Base-by-base conservation (phyloP, 2,113 vertebrate genomes). In the Erpornis zantholeuca region DNA sequence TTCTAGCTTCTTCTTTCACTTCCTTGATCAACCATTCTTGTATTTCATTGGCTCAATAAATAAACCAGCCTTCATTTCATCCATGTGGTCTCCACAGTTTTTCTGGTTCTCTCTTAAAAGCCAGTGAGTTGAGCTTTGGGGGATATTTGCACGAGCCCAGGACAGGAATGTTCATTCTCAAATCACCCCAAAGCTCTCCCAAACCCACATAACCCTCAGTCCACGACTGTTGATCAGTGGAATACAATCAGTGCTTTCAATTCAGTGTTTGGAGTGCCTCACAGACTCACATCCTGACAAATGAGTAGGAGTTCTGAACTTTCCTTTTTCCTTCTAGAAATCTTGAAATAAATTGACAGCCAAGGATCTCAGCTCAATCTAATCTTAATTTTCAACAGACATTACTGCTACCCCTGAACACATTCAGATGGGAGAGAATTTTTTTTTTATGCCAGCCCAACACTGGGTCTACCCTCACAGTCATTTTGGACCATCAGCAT, bases 121-220 rank as follows among this genome's bases (percentile, higher is more conserved):
- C 1, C 11, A 72, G 0, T 2, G 4, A 36, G 12, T 64, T 44
- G 45, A 68, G 2, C 4, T 86, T 45, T 80, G 18, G 5, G 5
- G 12, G 27, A 28, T 61, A 33, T 33, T 76, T 61, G 1, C 21
- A 66, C 19, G 3, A 75, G 9, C 10, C 75, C 54, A 86, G 14
- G 54, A 50, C 8, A 77, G 18, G 1, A 4, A 1, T 12, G 7
- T 11, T 76, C 11, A 8, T 63, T 31, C 44, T 84, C 35, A 75
- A 22, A 15, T 16, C 22, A 56, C 12, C 8, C 31, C 42, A 70
- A 81, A 60, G 35, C 10, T 66, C 18, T 66, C 27, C 4, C 27
- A 35, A 44, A n/a, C 3, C 25, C 13, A 3, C 6, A 57, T 79
- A 56, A 27, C 1, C 1, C 11, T 36, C 45, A 27, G 10, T 35